Evolutionary conservation across 1,140 invertebrate species (phyloP), one percentile per base, ranked within the genome.

Genomic region (Drosophila azteca): DNA sequence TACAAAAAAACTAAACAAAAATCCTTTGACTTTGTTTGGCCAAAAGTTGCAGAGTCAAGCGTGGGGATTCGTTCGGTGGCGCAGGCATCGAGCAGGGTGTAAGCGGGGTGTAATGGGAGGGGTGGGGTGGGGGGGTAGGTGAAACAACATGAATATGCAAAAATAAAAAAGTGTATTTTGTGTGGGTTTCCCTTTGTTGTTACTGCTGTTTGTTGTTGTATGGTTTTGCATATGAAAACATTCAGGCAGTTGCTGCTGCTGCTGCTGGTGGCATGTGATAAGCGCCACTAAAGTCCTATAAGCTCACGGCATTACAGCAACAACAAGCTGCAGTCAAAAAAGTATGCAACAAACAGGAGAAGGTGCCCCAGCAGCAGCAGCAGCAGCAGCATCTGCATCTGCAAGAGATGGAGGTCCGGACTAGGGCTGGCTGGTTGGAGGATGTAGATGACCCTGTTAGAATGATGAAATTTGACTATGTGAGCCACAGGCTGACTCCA

Each of bases 271-370:
- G 59, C 63, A 77, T 65, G 75, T 83, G 79, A 82, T 82, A 82
- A 82, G 79, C 79, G 70, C 58, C 43, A 63, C 57, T 39, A 68
- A 83, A 83, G 61, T 65, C 71, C 75, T 51, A 79, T 55, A 83
- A 83, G 79, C 75, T 68, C 41, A 46, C 52, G 52, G 69, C 70
- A 83, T 83, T 79, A 79, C 79, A 83, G 57, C 64, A 80, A 77
- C 61, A 80, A 51, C 61, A 67, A 71, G 3, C 8, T 9, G 54
- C 53, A 57, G 59, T 48, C 31, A 39, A 9, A 44, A 67, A 65
- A 77, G 59, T 62, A 62, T 59, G 64, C 58, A 77, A 65, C 75
- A 55, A 78, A 78, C 54, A 58, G 44, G 55, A 41, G 26, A 9
- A 9, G 26, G 6, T 15, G 22, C 9, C 15, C 17, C 2, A 31